Evolutionary conservation across 2,888 invertebrate genomes (phyloP).

Genomic region (Imbricaverruca yamaguchii): DNA sequence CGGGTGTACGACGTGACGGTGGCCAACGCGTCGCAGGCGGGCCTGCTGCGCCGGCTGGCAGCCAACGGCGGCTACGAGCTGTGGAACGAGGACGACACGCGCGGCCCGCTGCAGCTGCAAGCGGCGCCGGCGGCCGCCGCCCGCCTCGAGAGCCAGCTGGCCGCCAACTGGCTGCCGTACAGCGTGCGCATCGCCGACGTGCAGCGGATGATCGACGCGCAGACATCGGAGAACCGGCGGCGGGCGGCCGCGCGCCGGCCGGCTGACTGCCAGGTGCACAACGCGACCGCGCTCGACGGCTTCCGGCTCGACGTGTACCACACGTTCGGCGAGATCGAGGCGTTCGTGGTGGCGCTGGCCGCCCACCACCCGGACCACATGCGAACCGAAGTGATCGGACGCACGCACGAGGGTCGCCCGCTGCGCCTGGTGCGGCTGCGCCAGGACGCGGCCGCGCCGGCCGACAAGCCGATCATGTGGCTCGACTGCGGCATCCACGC

Average conservation of each 20-base stretch:
- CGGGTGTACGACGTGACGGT: conserved; percentile 17
- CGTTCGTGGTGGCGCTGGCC: background rate
- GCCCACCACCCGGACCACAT: background rate
- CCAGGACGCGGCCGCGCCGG: background rate
- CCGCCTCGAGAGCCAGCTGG: background rate
- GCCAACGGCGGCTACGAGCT: background rate
- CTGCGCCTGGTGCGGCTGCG: conserved; percentile 3
- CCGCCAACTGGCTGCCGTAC: background rate
- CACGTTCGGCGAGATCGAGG: background rate
- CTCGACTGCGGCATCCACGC: conserved; percentile 61
- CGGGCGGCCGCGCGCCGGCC: background rate
- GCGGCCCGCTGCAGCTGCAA: background rate
- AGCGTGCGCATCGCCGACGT: conserved; percentile 5
- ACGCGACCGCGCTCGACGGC: background rate
- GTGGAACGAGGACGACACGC: background rate
- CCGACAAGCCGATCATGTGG: conserved; percentile 24
- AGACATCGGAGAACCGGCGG: background rate
- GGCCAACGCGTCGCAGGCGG: background rate
- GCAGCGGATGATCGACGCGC: conserved; percentile 6
- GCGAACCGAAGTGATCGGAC: background rate
- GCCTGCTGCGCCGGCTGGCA: background rate
- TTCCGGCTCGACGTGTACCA: background rate
- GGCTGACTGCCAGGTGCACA: background rate
- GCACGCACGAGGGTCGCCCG: conserved; percentile 11
- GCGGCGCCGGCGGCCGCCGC: background rate